Evolutionary conservation across 2,797 vertebrate genomes (phyloP).

Genomic region (Thaleichthys pacificus): DNA sequence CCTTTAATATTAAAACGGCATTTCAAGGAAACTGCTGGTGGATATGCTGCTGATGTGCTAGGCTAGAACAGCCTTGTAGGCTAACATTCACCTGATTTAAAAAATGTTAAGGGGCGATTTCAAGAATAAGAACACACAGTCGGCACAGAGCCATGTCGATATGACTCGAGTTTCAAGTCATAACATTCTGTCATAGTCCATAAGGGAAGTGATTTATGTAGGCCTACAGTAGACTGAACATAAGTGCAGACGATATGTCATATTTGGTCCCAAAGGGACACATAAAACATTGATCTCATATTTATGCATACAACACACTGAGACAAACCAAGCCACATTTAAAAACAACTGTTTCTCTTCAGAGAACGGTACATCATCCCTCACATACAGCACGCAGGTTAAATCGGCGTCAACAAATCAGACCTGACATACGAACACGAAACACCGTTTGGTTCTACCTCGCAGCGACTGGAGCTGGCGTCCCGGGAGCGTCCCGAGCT

Average conservation of each 20-base stretch:
- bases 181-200: neutral
- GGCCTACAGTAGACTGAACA: neutral
- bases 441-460: neutral
- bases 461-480: neutral
- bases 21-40: constrained; percentile 22
- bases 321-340: neutral
- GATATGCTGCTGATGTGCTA: constrained; percentile 15
- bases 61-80: constrained; percentile 11
- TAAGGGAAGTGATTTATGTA: neutral
- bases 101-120: no score
- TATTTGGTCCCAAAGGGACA: neutral
- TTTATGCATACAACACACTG: neutral
- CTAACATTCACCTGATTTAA: constrained; percentile 1
- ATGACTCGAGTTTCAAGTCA: neutral
- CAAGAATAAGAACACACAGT: no score
- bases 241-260: constrained; percentile 2
- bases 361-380: neutral
- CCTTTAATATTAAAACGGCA: constrained; percentile 22
- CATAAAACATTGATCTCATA: neutral
- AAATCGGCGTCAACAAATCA: no score
- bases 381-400: no score
- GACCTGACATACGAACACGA: no score
- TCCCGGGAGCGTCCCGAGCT: constrained; percentile 8
- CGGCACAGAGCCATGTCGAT: no score
- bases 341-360: neutral